These are phyloP conservation scores for Saccostrea glomerata DNA, from an alignment of 1,140 invertebrate genomes.

Conservation along the genomic window DNA sequence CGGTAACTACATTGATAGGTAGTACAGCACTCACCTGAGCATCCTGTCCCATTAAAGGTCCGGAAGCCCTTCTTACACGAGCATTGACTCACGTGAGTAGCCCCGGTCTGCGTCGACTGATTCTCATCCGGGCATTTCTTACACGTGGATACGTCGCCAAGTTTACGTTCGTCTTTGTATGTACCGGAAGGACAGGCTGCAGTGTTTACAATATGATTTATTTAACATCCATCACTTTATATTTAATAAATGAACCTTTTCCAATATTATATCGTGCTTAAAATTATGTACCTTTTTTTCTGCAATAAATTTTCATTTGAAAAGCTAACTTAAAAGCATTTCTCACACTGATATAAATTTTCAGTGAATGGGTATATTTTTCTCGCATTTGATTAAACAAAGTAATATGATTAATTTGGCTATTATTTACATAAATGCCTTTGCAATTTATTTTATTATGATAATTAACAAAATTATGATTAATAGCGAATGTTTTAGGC, in stretches of 20 bases:
- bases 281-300: background rate
- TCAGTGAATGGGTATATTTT: no score
- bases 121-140: constrained; percentile 84
- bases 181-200: constrained; percentile 80
- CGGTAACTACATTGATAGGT: background rate
- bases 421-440: no score
- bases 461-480: no score
- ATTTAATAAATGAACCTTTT: no score
- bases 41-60: constrained; percentile 78
- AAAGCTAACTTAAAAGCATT: no score
- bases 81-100: constrained; percentile 81
- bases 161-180: constrained; percentile 77
- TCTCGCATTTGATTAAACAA: no score
- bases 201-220: background rate
- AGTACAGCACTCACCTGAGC: constrained; percentile 78
- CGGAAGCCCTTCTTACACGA: constrained; percentile 82
- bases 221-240: background rate
- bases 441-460: no score
- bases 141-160: constrained; percentile 82
- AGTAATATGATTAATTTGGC: no score
- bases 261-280: no score
- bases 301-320: background rate
- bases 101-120: constrained; percentile 82
- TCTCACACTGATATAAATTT: no score
- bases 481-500: no score